Percentiles rank a stretch among this genome's conserved stretches.
phyloP scores from a whole-genome alignment of 2,888 invertebrate genomes.

The Aphidius colemani region DNA sequence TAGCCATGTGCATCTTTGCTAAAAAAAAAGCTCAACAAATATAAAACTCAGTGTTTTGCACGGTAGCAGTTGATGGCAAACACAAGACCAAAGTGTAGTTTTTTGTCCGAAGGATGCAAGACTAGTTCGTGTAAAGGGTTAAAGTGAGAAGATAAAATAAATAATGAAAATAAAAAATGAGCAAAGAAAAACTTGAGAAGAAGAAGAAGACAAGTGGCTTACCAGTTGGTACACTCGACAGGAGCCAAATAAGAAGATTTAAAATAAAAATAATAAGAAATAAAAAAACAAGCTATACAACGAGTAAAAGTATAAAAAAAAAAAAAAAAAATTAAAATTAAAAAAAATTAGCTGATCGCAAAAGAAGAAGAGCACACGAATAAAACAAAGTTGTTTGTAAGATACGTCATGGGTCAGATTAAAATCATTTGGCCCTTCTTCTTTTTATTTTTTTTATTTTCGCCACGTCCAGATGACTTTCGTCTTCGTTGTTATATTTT shows the following conservation, averaged over 20 bases:
- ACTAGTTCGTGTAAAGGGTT: constrained; percentile 22
- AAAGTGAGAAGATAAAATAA: constrained; percentile 13
- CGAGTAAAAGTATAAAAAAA: constrained; percentile 13
- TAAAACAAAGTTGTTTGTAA: not conserved
- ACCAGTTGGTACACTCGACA: constrained; percentile 30
- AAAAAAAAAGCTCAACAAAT: not conserved
- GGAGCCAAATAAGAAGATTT: constrained; percentile 29
- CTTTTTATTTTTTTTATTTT: constrained; percentile 12
- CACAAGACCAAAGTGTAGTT: constrained; percentile 32
- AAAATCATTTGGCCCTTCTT: constrained; percentile 12
- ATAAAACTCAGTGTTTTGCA: constrained; percentile 22
- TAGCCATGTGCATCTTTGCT: not conserved
- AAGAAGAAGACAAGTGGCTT: constrained; percentile 33
- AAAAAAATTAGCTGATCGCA: not conserved
- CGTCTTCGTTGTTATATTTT: not conserved
- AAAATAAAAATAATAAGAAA: constrained; percentile 40
- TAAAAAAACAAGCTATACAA: constrained; percentile 22
- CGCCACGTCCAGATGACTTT: not conserved
- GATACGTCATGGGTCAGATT: constrained; percentile 12
- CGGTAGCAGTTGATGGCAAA: constrained; percentile 35
- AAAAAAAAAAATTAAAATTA: constrained; percentile 15
- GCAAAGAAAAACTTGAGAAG: not conserved
- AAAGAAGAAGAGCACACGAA: constrained; percentile 22
- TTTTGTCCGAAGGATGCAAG: constrained; percentile 34
- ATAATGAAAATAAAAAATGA: constrained; percentile 18